Base-by-base conservation (phyloP, 2,797 vertebrate species). In the Cirrhinus molitorella region DNA sequence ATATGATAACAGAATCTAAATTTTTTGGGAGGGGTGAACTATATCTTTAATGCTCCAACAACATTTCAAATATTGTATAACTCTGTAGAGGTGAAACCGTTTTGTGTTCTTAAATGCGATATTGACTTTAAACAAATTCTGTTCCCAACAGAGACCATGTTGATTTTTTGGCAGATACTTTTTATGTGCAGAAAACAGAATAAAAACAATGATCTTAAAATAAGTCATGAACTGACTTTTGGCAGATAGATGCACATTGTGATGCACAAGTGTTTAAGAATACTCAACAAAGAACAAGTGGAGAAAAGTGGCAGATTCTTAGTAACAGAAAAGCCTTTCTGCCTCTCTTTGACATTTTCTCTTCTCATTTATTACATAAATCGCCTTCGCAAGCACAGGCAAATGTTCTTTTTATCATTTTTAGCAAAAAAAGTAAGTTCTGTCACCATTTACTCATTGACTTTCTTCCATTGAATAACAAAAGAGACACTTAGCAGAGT, bases 341-440 rank as follows among this genome's bases (percentile, higher is more conserved):
- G 13, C 66, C n/a, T 17, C 40, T 55, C 6, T n/a, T n/a, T 53
- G 47, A 53, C 47, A 34, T 73, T 40, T 59, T 53, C 21, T 75
- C 34, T 59, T 75, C 73, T 75, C 21, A 25, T 75, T 59, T 59
- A 59, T 75, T 40, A 11, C 34, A 57, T 57, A 75, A 75, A 73
- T 73, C 40, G 72, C 4, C 21, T 74, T 57, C 4, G 8, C 8
- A 57, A 57, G 34, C 21, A 57, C 21, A 51, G 5, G 17, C 70
- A 51, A 72, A 51, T 51, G 25, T 51, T 51, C 70, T 75, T 74
- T 6, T 14, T 55, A n/a, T 6, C n/a, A 73, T 37, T 57, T 57
- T 25, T 21, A 75, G 31, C 8, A 34, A 75, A 57, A n/a, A 74
- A 57, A 37, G 37, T 57, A 11, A 23, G 34, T 37, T 55, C 65